Percentiles rank a stretch among this genome's conserved stretches.
These are phyloP conservation scores for Panthera uncia DNA, from an alignment of 2,113 vertebrate species.

Conservation along the genomic window DNA sequence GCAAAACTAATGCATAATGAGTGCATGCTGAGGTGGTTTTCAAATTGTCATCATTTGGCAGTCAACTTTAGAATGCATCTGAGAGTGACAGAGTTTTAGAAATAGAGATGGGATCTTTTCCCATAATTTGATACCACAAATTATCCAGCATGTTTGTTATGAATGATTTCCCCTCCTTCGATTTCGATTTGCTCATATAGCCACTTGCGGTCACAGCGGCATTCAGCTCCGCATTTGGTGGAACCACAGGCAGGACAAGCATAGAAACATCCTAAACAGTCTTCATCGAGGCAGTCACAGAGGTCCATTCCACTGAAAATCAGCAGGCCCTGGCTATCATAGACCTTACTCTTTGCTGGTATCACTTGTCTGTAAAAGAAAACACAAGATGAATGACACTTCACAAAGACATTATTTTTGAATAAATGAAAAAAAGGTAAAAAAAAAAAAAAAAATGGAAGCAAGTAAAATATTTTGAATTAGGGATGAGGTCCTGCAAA, in stretches of 20 bases:
- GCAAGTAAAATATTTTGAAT: not conserved
- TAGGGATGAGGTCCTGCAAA: not conserved
- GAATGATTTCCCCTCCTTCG: constrained; percentile 96
- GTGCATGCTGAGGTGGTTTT: fast-evolving
- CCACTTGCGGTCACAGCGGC: constrained; percentile 98
- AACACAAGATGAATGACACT: constrained; percentile 5
- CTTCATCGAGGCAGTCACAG: constrained; percentile 96
- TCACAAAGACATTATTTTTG: not conserved
- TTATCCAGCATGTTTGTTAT: constrained; percentile 92
- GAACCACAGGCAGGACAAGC: constrained; percentile 93
- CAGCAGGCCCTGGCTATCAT: constrained; percentile 93
- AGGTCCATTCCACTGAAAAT: constrained; percentile 93
- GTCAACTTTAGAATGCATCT: not conserved
- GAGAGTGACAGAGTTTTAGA: constrained; percentile 34
- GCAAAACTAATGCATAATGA: fast-evolving
- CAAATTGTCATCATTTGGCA: not conserved
- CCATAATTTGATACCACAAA: not conserved
- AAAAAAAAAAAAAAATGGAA: not conserved
- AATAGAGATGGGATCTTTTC: not conserved
- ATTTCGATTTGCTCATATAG: constrained; percentile 98
- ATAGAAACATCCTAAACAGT: constrained; percentile 98
- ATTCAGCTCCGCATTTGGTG: constrained; percentile 94
- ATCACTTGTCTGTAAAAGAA: constrained; percentile 86
- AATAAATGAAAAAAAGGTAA: not conserved
- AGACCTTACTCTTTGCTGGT: constrained; percentile 93